These are phyloP conservation scores for Acyrthosiphon pisum DNA, from an alignment of 1,140 invertebrate genomes.

Conservation along the genomic window DNA sequence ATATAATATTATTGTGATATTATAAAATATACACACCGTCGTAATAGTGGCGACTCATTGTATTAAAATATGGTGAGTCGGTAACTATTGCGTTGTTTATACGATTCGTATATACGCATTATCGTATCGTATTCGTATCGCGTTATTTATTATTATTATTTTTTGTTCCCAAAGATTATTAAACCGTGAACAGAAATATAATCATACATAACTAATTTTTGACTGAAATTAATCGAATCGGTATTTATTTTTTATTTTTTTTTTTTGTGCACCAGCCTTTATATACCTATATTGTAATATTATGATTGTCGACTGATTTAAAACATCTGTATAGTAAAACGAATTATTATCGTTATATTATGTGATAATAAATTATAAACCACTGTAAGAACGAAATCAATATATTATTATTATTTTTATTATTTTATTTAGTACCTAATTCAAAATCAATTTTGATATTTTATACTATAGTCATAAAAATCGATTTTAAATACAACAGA, in stretches of 20 bases:
- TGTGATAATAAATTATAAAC: neutral
- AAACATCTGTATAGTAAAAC: constrained; percentile 1
- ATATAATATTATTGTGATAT: neutral
- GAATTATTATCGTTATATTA: neutral
- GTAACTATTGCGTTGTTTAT: constrained; percentile 17
- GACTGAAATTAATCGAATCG: neutral
- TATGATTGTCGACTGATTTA: neutral
- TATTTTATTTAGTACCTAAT: neutral
- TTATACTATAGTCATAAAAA: neutral
- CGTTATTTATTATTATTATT: neutral
- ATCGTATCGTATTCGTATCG: neutral
- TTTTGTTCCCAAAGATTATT: neutral
- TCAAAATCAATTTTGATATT: neutral
- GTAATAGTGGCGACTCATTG: constrained; percentile 9
- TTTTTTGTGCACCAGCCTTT: neutral
- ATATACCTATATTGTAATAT: neutral
- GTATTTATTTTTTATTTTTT: neutral
- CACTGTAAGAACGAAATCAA: neutral
- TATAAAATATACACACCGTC: neutral
- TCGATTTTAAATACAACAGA: neutral
- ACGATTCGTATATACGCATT: neutral
- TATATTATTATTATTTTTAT: neutral
- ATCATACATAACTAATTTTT: constrained; percentile 22
- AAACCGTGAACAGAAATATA: constrained; percentile 26
- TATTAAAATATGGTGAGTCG: constrained; percentile 15